Conservation (phyloP, 2,797 vertebrate genomes). For the Acanthopagrus latus region DNA sequence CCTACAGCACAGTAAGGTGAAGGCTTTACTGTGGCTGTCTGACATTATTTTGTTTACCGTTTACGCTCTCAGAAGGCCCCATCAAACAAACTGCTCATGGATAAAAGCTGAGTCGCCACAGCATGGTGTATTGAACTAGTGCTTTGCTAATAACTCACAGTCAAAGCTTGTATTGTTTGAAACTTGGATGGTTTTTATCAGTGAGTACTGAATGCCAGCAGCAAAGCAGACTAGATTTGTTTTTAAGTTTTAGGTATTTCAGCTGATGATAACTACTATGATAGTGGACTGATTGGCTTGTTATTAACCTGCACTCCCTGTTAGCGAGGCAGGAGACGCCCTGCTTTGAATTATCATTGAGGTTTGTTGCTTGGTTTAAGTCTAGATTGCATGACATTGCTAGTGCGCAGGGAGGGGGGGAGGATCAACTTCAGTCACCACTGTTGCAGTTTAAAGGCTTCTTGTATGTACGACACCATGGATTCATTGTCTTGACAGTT, state of each 20-base stretch:
- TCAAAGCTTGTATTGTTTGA: constrained; percentile 53
- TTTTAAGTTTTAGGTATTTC: constrained; percentile 34
- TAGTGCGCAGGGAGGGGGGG: constrained; percentile 42
- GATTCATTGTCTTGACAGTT: constrained; percentile 62
- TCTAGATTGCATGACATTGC: constrained; percentile 66
- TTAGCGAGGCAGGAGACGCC: constrained; percentile 37
- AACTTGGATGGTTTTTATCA: constrained; percentile 48
- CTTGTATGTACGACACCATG: constrained; percentile 56
- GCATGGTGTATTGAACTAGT: constrained; percentile 51
- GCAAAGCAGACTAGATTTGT: constrained; percentile 25
- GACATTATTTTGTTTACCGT: constrained; percentile 54
- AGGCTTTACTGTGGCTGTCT: constrained; percentile 33
- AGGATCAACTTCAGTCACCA: constrained; percentile 27
- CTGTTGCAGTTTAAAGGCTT: constrained; percentile 60
- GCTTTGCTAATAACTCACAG: constrained; percentile 44
- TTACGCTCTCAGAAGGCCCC: constrained; percentile 44
- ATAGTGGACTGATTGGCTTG: constrained; percentile 63
- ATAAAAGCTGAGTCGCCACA: constrained; percentile 32
- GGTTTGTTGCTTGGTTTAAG: constrained; percentile 44
- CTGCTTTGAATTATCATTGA: constrained; percentile 46
- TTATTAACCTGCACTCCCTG: constrained; percentile 45
- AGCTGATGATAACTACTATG: constrained; percentile 49
- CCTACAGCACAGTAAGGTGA: constrained; percentile 27
- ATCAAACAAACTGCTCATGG: constrained; percentile 40
- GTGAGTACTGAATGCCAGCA: constrained; percentile 41